phyloP scores from a whole-genome alignment of 2,888 invertebrate species.

The Sicus ferrugineus region DNA sequence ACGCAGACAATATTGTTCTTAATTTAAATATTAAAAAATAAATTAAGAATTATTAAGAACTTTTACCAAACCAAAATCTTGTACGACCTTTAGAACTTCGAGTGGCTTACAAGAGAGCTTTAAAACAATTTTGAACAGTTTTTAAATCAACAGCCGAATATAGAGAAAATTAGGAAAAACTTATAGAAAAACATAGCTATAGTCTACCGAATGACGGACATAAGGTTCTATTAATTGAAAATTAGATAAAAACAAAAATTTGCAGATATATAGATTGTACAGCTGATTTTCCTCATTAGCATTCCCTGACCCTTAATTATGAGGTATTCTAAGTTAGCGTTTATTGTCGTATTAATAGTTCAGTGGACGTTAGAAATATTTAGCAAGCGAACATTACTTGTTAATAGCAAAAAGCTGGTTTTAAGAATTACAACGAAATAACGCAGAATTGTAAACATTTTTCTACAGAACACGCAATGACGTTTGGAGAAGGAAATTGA shows the following conservation, averaged over 20 bases:
- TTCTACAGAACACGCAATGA: too few relatives aligned
- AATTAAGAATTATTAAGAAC: too few relatives aligned
- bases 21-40: too few relatives aligned
- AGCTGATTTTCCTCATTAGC: slow-evolving; percentile 49
- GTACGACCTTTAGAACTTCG: too few relatives aligned
- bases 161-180: slow-evolving; percentile 8
- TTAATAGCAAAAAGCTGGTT: too few relatives aligned
- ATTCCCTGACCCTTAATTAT: slow-evolving; percentile 43
- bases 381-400: background rate
- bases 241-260: background rate
- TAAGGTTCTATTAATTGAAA: background rate
- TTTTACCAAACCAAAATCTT: slow-evolving; percentile 56
- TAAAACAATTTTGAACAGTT: slow-evolving; percentile 56
- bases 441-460: background rate
- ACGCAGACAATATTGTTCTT: too few relatives aligned
- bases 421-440: too few relatives aligned
- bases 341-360: background rate
- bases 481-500: too few relatives aligned
- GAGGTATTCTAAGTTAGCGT: background rate
- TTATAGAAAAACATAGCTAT: slow-evolving; percentile 14
- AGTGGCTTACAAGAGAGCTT: slow-evolving; percentile 48
- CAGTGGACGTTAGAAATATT: background rate
- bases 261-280: background rate
- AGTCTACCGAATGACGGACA: background rate
- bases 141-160: slow-evolving; percentile 5